Percentiles rank a stretch among this genome's conserved stretches.
Conservation (phyloP, 2,797 vertebrate genomes). For the Pelochelys cantorii region DNA sequence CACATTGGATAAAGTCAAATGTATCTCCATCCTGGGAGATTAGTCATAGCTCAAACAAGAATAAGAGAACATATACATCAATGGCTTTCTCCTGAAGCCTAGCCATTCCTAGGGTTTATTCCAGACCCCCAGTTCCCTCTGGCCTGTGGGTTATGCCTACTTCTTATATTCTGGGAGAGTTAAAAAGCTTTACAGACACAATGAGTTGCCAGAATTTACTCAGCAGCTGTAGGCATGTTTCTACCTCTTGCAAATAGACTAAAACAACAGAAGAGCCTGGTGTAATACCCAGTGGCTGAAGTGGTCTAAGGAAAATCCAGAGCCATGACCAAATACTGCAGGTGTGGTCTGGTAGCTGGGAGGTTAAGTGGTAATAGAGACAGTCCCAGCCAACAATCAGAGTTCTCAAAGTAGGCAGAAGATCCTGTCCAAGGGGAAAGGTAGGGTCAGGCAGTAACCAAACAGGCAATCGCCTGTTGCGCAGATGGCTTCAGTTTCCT, state of each 20-base stretch:
- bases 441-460: background rate
- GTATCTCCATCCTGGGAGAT: background rate
- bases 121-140: background rate
- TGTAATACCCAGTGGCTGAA: background rate
- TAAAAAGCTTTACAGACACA: background rate
- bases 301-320: background rate
- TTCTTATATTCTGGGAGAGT: background rate
- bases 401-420: background rate
- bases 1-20: background rate
- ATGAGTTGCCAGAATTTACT: background rate
- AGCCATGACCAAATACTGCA: background rate
- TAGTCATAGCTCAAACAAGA: slow-evolving; percentile 8
- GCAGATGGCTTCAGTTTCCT: background rate
- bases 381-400: background rate
- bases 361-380: background rate
- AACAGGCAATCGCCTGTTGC: background rate
- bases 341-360: background rate
- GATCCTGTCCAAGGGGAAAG: background rate
- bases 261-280: background rate
- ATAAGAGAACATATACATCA: background rate
- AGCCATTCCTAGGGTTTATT: background rate
- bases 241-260: background rate
- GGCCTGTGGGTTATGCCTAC: background rate
- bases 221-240: background rate
- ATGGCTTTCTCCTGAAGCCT: background rate